Evolutionary conservation across 2,888 invertebrate species (phyloP), one percentile per base, ranked within the genome.

Genomic region (Dryobotodes eremita): DNA sequence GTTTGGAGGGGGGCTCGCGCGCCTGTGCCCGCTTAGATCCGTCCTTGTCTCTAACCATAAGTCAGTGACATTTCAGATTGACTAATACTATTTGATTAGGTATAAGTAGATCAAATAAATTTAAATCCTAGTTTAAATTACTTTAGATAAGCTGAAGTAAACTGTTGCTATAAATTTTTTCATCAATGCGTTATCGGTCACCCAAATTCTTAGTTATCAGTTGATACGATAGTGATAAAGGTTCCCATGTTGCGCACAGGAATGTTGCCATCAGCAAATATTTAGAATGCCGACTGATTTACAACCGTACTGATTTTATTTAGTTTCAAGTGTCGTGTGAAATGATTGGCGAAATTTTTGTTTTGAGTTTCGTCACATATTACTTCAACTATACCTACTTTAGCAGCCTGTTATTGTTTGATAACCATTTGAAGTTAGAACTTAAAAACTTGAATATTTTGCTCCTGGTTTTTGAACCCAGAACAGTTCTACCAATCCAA

Each of bases 151-250:
- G 69, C 17, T 17, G 10, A 68, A 82, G 55, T 75, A 36, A 81
- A 65, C 31, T 42, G 57, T 66, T 76, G 66, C 77, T 79, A 55
- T 77, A 84, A 10, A 68, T 84, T 83, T 85, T 82, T 87, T 81
- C 69, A 72, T 71, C 61, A 80, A 68, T 20, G 8, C 17, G n/a
- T 89, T 92, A 92, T 92, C 92, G 91, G 92, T 92, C 91, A 91
- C 86, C 83, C 72, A 83, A 84, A 86, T 89, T 89, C 82, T 86
- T 81, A 71, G 80, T 83, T 87, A 89, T 88, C 83, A 74, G 75
- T 79, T 87, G 89, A 89, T 91, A 89, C 26, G 69, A 55, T 72
- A 70, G 36, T 71, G 83, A 83, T 89, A 89, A 75, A 71, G 82
- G 80, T 92, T 92, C 91, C 92, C 91, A 91, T 90, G 89, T 87